phyloP scores from a whole-genome alignment of 2,113 vertebrate genomes.

The Xerus inauris region DNA sequence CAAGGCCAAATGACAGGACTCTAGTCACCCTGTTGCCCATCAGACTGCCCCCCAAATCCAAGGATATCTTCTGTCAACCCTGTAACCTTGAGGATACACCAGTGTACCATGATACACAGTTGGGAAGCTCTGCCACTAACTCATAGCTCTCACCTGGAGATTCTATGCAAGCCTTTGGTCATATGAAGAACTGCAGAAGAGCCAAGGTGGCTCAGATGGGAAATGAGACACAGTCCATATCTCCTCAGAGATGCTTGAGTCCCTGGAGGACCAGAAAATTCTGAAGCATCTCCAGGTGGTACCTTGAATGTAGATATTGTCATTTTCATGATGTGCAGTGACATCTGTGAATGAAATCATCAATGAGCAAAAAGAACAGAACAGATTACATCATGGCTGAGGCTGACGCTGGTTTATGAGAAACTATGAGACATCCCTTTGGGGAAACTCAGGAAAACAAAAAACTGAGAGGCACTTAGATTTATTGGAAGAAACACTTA shows the following conservation, averaged over 20 bases:
- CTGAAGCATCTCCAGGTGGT: neutral
- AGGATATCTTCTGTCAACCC: neutral
- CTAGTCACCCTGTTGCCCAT: too few species aligned
- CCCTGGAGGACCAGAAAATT: neutral
- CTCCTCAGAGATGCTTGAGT: neutral
- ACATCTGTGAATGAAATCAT: neutral
- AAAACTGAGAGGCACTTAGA: neutral
- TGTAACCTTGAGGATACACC: neutral
- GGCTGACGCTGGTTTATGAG: neutral
- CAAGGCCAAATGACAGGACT: neutral
- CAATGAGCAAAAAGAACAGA: neutral
- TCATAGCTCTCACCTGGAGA: neutral
- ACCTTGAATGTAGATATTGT: neutral
- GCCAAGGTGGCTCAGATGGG: neutral
- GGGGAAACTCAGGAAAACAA: neutral
- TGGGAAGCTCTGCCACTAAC: neutral
- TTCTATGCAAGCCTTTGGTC: neutral
- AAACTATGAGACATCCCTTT: neutral
- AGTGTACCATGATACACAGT: accelerated
- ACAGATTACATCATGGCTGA: neutral
- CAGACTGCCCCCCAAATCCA: neutral
- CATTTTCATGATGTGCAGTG: neutral
- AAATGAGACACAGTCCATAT: neutral
- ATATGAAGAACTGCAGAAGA: neutral
- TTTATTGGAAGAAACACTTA: neutral